phyloP scores from a whole-genome alignment of 2,888 invertebrate species.

The Drosophila crucigera region DNA sequence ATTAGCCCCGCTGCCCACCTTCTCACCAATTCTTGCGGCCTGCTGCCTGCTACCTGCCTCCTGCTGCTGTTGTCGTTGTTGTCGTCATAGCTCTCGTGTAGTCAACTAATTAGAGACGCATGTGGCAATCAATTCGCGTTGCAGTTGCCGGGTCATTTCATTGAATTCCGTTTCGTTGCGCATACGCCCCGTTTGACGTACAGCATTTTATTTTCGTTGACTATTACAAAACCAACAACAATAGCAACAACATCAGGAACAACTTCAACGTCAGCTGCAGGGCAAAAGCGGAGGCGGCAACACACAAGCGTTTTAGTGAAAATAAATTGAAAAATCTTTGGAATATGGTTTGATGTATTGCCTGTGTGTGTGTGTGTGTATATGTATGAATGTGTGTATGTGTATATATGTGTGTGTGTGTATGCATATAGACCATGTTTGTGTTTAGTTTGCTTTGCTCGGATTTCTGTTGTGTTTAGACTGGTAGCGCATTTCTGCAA shows the following conservation, averaged over 20 bases:
- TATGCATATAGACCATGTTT: constrained; percentile 12
- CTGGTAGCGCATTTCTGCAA: constrained; percentile 56
- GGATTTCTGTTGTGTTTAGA: constrained; percentile 52
- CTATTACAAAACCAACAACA: constrained; percentile 45
- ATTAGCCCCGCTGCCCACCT: constrained; percentile 28
- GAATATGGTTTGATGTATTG: constrained; percentile 71
- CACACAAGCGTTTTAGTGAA: constrained; percentile 76
- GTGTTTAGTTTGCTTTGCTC: constrained; percentile 55
- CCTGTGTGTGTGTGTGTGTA: constrained; percentile 13
- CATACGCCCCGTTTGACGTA: constrained; percentile 44
- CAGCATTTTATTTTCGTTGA: constrained; percentile 53
- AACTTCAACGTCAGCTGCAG: constrained; percentile 20
- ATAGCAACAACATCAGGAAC: constrained; percentile 24
- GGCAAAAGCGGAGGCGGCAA: constrained; percentile 36
- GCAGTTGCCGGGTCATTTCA: constrained; percentile 72
- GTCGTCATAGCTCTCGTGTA: constrained; percentile 4
- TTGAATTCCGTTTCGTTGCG: constrained; percentile 49
- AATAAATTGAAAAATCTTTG: constrained; percentile 78
- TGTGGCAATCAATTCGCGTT: constrained; percentile 73
- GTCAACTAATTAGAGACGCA: constrained; percentile 72
- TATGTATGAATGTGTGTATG: constrained; percentile 5
- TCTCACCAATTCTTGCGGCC: too few species aligned
- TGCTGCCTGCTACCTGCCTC: not conserved
- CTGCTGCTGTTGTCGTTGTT: not conserved
- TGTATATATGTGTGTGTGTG: constrained; percentile 19